Evolutionary conservation across 2,888 invertebrate genomes (phyloP), one percentile per base, ranked within the genome.

Genomic region (Ophion slaviceki): DNA sequence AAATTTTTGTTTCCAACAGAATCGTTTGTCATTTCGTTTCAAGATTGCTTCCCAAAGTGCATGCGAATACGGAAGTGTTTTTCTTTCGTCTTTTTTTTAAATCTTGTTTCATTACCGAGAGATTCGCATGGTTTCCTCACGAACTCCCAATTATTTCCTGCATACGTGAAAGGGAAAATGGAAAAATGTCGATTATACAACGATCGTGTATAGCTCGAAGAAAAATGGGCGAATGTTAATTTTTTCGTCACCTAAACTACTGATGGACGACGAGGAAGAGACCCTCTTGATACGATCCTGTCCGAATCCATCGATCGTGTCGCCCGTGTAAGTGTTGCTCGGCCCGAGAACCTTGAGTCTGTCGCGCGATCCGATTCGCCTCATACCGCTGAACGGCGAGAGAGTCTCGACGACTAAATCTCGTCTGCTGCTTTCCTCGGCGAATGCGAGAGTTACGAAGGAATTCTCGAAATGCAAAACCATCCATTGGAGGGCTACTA

Each of bases 391-490:
- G 53, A 92, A 92, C 2, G 93, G 93, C 7, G 90, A 93, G 68
- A 93, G 89, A 53, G 91, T 94, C 87, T 93, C 94, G 79, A 94
- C 91, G 45, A 94, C 91, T 83, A 93, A 88, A 86, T 94, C 93
- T 88, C 94, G 92, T 88, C 94, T 90, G 88, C 94, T 92, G 90
- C 94, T 93, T 90, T 93, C 96, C 92, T 97, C 96, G 64, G 97
- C 95, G 74, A 94, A 90, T 24, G 94, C 95, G 0, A 98, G 96
- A 0, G 97, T 96, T 32, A 98, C 96, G 94, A 99, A 99, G 79
- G 97, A 96, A 89, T 97, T 97, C 94, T 98, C 98, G 94, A 98
- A 98, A 71, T 97, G 96, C 80, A 98, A 94, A 88, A 98, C 96
- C 94, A 98, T 96, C 96, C 97, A 98, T 90, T 98, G 97, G 59